These are phyloP conservation scores for Leptatherina wallacei DNA, from an alignment of 2,797 vertebrate genomes.

Conservation along the genomic window DNA sequence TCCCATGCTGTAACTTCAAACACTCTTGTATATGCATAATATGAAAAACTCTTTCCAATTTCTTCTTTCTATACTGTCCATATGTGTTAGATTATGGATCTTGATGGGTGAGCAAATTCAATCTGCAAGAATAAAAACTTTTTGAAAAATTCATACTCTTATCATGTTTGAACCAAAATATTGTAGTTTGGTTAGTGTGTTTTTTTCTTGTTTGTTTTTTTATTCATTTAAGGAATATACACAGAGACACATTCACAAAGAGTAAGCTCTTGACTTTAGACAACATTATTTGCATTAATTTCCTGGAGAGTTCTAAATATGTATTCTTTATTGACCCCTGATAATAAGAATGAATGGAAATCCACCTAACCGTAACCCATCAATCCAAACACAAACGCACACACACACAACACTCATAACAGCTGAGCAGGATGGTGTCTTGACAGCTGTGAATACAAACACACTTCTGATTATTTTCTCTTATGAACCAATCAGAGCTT, in stretches of 20 bases:
- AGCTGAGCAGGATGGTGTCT: slow-evolving; percentile 65
- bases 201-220: too few species aligned
- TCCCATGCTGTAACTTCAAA: background rate
- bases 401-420: slow-evolving; percentile 14
- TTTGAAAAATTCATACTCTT: background rate
- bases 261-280: background rate
- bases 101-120: background rate
- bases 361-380: background rate
- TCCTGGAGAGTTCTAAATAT: background rate
- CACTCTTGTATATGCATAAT: background rate
- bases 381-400: slow-evolving; percentile 1
- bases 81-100: background rate
- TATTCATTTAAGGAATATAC: too few species aligned
- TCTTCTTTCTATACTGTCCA: background rate
- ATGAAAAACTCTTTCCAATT: background rate
- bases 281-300: background rate
- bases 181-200: too few species aligned
- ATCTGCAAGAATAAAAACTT: too few species aligned
- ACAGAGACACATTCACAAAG: too few species aligned
- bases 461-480: slow-evolving; percentile 32
- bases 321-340: background rate
- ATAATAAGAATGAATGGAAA: background rate
- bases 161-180: background rate
- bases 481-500: slow-evolving; percentile 33
- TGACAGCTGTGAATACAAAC: slow-evolving; percentile 57